phyloP scores from a whole-genome alignment of 1,140 invertebrate genomes.

The Lethocerus indicus region DNA sequence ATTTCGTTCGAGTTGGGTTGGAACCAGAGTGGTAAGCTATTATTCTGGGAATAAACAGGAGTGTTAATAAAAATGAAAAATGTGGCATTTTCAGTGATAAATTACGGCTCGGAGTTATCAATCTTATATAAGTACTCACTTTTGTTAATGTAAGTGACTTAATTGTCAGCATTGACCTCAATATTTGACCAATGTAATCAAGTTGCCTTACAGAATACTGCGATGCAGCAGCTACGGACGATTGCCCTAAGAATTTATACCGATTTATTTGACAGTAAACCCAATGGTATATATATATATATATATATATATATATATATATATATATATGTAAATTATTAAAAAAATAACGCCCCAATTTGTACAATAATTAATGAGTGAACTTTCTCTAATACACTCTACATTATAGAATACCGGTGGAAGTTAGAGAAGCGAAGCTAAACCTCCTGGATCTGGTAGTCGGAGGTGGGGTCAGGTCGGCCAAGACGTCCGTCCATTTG shows the following conservation, averaged over 20 bases:
- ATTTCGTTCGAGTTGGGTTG: conserved; percentile 2
- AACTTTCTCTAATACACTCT: not conserved
- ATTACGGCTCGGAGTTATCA: not conserved
- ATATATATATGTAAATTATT: not conserved
- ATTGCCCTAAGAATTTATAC: conserved; percentile 9
- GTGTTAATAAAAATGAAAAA: not conserved
- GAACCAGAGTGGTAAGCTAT: conserved; percentile 12
- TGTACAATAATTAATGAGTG: not conserved
- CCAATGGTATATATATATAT: not conserved
- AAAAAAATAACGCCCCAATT: not conserved
- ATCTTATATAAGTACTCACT: conserved; percentile 2
- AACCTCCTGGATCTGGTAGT: conserved; percentile 18
- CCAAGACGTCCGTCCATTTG: conserved; percentile 26
- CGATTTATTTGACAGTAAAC: not conserved
- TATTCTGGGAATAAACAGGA: conserved; percentile 8
- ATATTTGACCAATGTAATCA: conserved; percentile 19
- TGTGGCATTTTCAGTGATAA: not conserved
- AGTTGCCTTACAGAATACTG: conserved; percentile 20
- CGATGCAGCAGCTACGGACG: conserved; percentile 13
- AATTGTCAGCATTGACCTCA: conserved; percentile 18
- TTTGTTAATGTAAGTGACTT: conserved; percentile 17
- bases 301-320: not conserved
- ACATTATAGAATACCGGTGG: conserved; percentile 4
- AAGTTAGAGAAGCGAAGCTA: conserved; percentile 9
- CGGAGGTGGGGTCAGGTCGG: conserved; percentile 22